phyloP scores from a whole-genome alignment of 2,797 vertebrate species.

The Chelmon rostratus region DNA sequence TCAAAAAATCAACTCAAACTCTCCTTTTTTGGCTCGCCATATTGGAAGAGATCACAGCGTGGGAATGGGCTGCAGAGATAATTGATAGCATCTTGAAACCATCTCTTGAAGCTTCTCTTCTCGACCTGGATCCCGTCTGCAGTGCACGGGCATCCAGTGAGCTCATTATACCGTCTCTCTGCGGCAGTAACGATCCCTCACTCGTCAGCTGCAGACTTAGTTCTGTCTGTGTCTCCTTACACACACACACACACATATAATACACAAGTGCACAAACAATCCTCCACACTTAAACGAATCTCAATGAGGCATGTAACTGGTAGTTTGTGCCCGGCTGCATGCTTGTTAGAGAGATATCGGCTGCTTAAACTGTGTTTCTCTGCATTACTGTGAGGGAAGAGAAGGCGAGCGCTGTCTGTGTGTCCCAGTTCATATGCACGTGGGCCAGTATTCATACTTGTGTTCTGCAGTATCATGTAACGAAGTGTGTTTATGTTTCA shows the following conservation, averaged over 20 bases:
- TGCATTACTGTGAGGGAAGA: constrained; percentile 28
- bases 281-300: constrained; percentile 72
- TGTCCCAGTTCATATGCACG: constrained; percentile 9
- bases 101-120: constrained; percentile 19
- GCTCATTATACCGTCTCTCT: constrained; percentile 59
- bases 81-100: constrained; percentile 17
- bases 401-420: constrained; percentile 1
- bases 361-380: constrained; percentile 47
- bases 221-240: constrained; percentile 9
- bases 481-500: constrained; percentile 72
- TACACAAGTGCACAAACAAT: constrained; percentile 62
- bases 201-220: constrained; percentile 50
- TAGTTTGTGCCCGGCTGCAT: constrained; percentile 54
- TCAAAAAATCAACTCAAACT: constrained; percentile 22
- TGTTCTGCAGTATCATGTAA: constrained; percentile 45
- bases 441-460: constrained; percentile 26
- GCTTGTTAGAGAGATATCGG: constrained; percentile 67
- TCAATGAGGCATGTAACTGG: constrained; percentile 78
- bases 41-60: background rate
- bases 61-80: constrained; percentile 14
- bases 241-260: constrained; percentile 6
- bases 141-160: constrained; percentile 22
- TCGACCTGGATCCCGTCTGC: constrained; percentile 44
- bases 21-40: constrained; percentile 8
- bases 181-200: constrained; percentile 57